Evolutionary conservation across 2,113 vertebrate species (phyloP).

Genomic region (Aix galericulata): DNA sequence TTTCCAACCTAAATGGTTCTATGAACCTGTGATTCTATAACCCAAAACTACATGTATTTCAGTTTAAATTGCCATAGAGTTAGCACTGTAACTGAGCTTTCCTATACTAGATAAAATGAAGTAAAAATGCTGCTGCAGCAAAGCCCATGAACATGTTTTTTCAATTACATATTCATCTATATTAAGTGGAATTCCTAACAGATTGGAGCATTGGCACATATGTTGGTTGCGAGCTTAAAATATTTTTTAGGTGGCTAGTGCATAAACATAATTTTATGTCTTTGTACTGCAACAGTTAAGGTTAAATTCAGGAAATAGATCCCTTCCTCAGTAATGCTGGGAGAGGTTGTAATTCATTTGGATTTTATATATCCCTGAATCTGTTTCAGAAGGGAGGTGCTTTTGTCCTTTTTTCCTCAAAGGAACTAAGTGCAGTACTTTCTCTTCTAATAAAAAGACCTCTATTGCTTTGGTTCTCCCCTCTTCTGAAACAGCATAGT

Average conservation of each 20-base stretch:
- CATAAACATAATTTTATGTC: not conserved
- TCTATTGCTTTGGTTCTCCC: not conserved
- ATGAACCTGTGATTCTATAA: not conserved
- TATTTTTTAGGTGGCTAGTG: not conserved
- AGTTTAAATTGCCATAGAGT: not conserved
- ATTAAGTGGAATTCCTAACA: not conserved
- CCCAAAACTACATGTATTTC: not conserved
- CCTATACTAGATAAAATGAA: not conserved
- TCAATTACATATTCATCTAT: rapidly evolving
- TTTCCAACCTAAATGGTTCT: not conserved
- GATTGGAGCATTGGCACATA: not conserved
- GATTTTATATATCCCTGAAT: not conserved
- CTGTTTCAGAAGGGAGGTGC: not conserved
- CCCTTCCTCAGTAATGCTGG: not conserved
- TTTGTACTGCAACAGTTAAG: not conserved
- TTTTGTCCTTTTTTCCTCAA: not conserved
- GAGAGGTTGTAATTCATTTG: not conserved
- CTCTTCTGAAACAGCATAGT: not conserved
- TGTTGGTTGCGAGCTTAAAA: not conserved
- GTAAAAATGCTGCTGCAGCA: not conserved
- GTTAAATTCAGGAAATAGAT: not conserved
- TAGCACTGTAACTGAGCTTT: not conserved
- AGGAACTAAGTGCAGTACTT: not conserved
- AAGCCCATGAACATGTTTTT: not conserved
- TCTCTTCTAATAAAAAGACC: not conserved